Conservation (phyloP, 2,888 invertebrate species). For the Crematogaster levior region DNA sequence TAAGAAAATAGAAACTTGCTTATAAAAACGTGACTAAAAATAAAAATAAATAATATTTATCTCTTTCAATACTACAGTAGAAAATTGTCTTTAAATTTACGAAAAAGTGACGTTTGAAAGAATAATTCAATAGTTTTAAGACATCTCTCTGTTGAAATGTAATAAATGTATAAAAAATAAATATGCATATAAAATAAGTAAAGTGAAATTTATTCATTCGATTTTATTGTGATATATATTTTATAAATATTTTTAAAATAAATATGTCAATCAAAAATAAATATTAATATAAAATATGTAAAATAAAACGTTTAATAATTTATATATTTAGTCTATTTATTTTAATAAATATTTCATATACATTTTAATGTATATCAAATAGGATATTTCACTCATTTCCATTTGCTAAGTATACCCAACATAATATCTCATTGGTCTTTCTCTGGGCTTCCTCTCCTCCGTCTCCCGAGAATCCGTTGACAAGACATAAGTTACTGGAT, state of each 20-base stretch:
- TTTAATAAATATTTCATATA: slow-evolving; percentile 9
- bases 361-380: not conserved
- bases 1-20: not conserved
- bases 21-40: not conserved
- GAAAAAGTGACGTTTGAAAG: not conserved
- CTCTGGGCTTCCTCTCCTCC: slow-evolving; percentile 9
- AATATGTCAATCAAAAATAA: not conserved
- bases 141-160: not conserved
- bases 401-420: slow-evolving; percentile 29
- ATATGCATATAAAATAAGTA: not conserved
- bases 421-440: slow-evolving; percentile 31
- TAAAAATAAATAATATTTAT: not conserved
- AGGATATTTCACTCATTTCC: not conserved
- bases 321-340: not conserved
- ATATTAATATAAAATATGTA: not conserved
- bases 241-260: slow-evolving; percentile 19
- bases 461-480: slow-evolving; percentile 28
- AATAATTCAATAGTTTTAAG: not conserved
- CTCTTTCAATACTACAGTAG: not conserved
- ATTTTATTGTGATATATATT: not conserved
- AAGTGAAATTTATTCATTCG: not conserved
- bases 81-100: not conserved
- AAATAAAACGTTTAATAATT: slow-evolving; percentile 20
- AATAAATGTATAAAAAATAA: too few species aligned
- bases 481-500: slow-evolving; percentile 23